Evolutionary conservation across 2,113 vertebrate species (phyloP), one percentile per base, ranked within the genome.

Genomic region (Callorhinus ursinus): DNA sequence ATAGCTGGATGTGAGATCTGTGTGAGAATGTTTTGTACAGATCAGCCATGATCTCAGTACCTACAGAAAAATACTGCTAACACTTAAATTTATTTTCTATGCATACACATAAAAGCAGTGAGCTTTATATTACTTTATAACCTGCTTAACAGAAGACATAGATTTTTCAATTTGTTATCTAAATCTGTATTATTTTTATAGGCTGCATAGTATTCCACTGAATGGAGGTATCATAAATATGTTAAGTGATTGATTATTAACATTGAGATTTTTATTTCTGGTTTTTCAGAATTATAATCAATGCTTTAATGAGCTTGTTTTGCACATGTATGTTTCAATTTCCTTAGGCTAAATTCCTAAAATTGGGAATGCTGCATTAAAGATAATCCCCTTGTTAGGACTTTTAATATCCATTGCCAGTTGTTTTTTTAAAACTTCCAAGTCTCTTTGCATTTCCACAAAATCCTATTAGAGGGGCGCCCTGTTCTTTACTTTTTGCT

Each of bases 201-300:
- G 51, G 7, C 33, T 65, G 46, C 7, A 5, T 83, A 15, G 42
- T 79, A 57, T 84, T 84, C 36, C 21, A 12, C 12, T 28, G n/a
- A 87, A 42, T 57, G 51, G 65, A 69, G n/a, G 15, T 69, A 14
- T 21, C 1, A 1, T 49, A 53, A 57, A 84, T 42, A 84, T 15
- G 67, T 80, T 16, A 87, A 63, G 76, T 69, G 13, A 26, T n/a
- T 61, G 71, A n/a, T 74, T 86, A 57, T 42, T 74, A 87, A 59
- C 28, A 46, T 24, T 21, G 55, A 77, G 59, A 15, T 57, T 93
- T 96, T 95, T 59, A 42, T 65, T 95, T 82, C 59, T 7, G n/a
- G 16, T 22, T 61, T 93, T 63, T 76, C 13, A 90, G 1, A 16
- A 85, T 89, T 61, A 31, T 53, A 33, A 55, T 46, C 33, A 36